A percentile compares a stretch with the other conserved stretches of the same genome.
These are phyloP conservation scores for Parascotia fuliginaria DNA, from an alignment of 2,888 invertebrate species.

Conservation along the genomic window DNA sequence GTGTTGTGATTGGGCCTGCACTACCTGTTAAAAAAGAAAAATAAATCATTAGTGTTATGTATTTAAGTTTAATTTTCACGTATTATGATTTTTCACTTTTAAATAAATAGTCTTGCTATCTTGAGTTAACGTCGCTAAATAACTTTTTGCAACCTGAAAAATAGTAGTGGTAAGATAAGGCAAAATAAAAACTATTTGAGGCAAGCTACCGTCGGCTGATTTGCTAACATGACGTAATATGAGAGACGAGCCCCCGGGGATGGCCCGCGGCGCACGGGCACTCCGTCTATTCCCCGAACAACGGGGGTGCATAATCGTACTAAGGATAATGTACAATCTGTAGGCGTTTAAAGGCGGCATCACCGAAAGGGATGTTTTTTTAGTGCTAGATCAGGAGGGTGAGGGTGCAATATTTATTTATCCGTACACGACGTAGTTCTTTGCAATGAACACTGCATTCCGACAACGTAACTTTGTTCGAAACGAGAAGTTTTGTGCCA, in stretches of 20 bases:
- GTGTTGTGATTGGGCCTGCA: conserved; percentile 66
- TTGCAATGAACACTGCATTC: conserved; percentile 74
- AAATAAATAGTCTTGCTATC: not conserved
- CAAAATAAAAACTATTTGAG: conserved; percentile 35
- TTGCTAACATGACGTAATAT: conserved; percentile 81
- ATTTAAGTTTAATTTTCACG: not conserved
- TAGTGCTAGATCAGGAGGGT: conserved; percentile 81
- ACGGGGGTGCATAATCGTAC: conserved; percentile 86
- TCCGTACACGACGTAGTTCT: conserved; percentile 77
- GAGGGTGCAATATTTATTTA: conserved; percentile 86
- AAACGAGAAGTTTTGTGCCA: conserved; percentile 50
- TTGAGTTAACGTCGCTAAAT: no score
- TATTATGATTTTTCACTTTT: not conserved
- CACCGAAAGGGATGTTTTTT: conserved; percentile 85
- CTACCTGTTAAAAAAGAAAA: conserved; percentile 76
- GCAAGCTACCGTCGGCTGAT: conserved; percentile 54
- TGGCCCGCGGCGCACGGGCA: conserved; percentile 71
- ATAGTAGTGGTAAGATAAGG: conserved; percentile 5
- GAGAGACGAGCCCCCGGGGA: conserved; percentile 80
- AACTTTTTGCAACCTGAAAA: not conserved
- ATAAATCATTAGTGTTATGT: conserved; percentile 17
- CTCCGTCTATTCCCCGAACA: conserved; percentile 82
- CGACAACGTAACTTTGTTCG: conserved; percentile 64
- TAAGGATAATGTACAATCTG: conserved; percentile 87
- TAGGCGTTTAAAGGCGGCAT: conserved; percentile 86